These are phyloP conservation scores for Dasyurus viverrinus DNA, from an alignment of 2,113 vertebrate genomes.

Conservation along the genomic window DNA sequence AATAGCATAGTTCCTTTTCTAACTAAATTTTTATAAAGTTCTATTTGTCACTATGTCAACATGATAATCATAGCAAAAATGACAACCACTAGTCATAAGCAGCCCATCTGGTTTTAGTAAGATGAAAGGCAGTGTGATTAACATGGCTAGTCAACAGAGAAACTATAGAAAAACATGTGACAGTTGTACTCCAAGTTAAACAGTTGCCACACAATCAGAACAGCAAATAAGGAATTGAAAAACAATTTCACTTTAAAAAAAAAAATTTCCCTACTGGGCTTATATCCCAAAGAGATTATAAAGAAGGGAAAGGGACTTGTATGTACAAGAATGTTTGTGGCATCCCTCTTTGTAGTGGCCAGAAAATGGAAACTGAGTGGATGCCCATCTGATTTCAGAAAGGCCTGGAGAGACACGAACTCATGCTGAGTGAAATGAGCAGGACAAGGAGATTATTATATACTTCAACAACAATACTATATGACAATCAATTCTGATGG, in stretches of 20 bases:
- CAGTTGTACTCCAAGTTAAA: slow-evolving; percentile 59
- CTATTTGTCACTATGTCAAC: slow-evolving; percentile 73
- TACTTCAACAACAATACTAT: too few relatives aligned
- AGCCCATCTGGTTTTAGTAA: slow-evolving; percentile 71
- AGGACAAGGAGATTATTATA: too few relatives aligned
- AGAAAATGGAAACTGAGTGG: too few relatives aligned
- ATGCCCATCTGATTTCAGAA: too few relatives aligned
- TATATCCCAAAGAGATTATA: too few relatives aligned
- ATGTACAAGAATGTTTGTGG: too few relatives aligned
- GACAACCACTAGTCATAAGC: slow-evolving; percentile 73
- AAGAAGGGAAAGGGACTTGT: too few relatives aligned
- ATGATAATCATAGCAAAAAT: slow-evolving; percentile 77
- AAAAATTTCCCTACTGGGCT: too few relatives aligned
- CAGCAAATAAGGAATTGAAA: slow-evolving; percentile 33
- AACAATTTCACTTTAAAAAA: not conserved
- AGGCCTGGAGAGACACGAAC: too few relatives aligned
- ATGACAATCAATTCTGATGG: too few relatives aligned
- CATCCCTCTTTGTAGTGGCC: too few relatives aligned
- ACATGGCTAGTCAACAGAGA: slow-evolving; percentile 57
- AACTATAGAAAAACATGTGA: slow-evolving; percentile 67
- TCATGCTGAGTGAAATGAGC: too few relatives aligned
- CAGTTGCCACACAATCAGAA: slow-evolving; percentile 1
- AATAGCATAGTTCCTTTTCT: slow-evolving; percentile 60
- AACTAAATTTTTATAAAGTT: slow-evolving; percentile 75
- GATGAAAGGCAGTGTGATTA: slow-evolving; percentile 72